Percentiles rank a stretch among this genome's conserved stretches.
phyloP scores from a whole-genome alignment of 1,140 invertebrate genomes.

The Himalopsyche phryganea region DNA sequence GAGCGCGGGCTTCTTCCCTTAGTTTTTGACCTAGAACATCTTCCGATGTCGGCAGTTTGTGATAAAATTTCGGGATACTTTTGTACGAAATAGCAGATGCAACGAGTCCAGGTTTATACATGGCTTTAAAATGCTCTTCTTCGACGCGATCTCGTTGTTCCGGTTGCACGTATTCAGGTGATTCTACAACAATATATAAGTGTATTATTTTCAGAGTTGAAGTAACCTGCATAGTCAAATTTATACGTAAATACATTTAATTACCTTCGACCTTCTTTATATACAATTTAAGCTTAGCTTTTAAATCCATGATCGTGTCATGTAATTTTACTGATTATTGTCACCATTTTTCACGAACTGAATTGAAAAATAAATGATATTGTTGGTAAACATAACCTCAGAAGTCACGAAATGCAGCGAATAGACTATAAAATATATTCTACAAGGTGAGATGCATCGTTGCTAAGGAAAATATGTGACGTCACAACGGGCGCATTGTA shows the following conservation, averaged over 20 bases:
- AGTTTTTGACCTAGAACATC: constrained; percentile 75
- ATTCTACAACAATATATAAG: constrained; percentile 15
- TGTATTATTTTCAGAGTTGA: neutral
- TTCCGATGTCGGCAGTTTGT: constrained; percentile 71
- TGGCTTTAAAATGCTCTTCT: constrained; percentile 17
- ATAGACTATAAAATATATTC: no score
- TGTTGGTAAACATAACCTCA: no score
- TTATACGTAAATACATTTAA: neutral
- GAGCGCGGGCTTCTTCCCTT: constrained; percentile 81
- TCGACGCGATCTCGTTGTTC: constrained; percentile 19
- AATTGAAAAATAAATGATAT: no score
- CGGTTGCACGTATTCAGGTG: constrained; percentile 16
- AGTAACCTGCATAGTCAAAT: neutral
- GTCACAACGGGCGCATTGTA: no score
- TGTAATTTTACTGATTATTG: no score
- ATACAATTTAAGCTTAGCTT: constrained; percentile 18
- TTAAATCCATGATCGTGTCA: constrained; percentile 16
- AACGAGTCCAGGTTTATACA: constrained; percentile 18
- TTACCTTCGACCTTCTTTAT: constrained; percentile 31
- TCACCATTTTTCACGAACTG: no score
- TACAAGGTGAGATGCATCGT: no score
- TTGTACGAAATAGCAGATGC: constrained; percentile 17
- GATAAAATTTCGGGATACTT: constrained; percentile 64
- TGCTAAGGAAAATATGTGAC: no score
- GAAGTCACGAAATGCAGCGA: no score